Conservation (phyloP, 1,140 invertebrate species). For the Bombus sibiricus region DNA sequence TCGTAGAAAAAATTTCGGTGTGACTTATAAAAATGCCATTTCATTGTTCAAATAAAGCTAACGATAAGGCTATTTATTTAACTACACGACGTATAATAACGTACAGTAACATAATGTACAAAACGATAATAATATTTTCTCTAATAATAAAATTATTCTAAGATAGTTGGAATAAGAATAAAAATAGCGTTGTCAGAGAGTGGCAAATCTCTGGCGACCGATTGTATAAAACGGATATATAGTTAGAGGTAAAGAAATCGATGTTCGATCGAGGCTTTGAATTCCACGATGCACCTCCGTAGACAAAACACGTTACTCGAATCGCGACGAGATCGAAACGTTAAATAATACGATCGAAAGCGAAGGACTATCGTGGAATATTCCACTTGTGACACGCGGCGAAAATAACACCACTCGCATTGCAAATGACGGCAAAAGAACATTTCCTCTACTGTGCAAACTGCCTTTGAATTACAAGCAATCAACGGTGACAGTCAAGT, state of each 20-base stretch:
- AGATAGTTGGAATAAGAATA: no score
- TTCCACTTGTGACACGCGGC: conserved; percentile 20
- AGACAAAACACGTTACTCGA: neutral
- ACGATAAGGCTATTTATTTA: no score
- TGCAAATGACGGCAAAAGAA: conserved; percentile 13
- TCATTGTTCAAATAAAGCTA: no score
- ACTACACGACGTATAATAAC: no score
- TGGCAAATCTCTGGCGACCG: neutral
- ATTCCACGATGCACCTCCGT: neutral
- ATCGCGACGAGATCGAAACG: neutral
- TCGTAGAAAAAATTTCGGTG: accelerated
- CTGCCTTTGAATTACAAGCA: neutral
- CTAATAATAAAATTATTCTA: no score
- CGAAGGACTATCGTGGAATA: conserved; percentile 1
- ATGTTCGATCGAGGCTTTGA: neutral
- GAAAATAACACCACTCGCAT: conserved; percentile 7
- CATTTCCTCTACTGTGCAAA: neutral
- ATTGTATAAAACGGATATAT: neutral
- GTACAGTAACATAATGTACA: no score
- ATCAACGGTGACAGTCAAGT: neutral
- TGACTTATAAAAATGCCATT: no score
- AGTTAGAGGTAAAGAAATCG: neutral
- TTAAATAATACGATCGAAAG: conserved; percentile 13
- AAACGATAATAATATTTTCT: no score
- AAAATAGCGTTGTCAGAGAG: no score